Conservation (phyloP, 2,888 invertebrate species). For the Lagria hirta region DNA sequence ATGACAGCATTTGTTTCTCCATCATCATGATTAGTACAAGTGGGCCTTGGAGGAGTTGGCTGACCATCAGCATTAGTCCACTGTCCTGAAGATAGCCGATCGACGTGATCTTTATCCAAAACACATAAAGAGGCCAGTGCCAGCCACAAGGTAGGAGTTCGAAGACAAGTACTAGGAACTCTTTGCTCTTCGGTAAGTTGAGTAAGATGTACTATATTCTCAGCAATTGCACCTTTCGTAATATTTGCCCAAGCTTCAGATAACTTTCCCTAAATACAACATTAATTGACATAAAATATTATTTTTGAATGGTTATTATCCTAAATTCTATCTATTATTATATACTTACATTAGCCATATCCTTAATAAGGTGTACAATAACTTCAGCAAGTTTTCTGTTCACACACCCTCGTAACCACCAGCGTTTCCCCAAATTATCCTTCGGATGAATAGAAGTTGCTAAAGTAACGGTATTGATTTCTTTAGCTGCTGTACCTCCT, state of each 20-base stretch:
- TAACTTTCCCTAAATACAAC: conserved; percentile 70
- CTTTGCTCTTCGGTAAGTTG: conserved; percentile 76
- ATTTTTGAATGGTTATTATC: background rate
- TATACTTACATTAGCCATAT: conserved; percentile 90
- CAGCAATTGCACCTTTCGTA: conserved; percentile 85
- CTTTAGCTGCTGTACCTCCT: conserved; percentile 53
- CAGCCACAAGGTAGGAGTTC: conserved; percentile 86
- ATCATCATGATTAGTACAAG: conserved; percentile 96
- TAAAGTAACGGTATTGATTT: conserved; percentile 60
- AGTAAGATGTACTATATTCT: conserved; percentile 81
- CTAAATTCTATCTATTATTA: background rate
- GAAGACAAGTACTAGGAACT: conserved; percentile 74
- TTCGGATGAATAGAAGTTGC: conserved; percentile 62
- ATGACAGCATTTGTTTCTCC: conserved; percentile 89
- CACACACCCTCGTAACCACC: conserved; percentile 88
- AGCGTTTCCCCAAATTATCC: conserved; percentile 61
- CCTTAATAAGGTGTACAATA: conserved; percentile 83
- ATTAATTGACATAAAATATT: background rate
- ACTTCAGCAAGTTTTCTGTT: conserved; percentile 84
- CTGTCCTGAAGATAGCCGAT: conserved; percentile 74
- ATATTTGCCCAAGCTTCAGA: conserved; percentile 84
- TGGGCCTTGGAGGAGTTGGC: conserved; percentile 67
- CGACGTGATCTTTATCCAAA: conserved; percentile 87
- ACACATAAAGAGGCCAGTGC: conserved; percentile 92
- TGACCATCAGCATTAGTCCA: conserved; percentile 69